These are phyloP conservation scores for Apoderus coryli DNA, from an alignment of 2,888 invertebrate species.

Conservation along the genomic window DNA sequence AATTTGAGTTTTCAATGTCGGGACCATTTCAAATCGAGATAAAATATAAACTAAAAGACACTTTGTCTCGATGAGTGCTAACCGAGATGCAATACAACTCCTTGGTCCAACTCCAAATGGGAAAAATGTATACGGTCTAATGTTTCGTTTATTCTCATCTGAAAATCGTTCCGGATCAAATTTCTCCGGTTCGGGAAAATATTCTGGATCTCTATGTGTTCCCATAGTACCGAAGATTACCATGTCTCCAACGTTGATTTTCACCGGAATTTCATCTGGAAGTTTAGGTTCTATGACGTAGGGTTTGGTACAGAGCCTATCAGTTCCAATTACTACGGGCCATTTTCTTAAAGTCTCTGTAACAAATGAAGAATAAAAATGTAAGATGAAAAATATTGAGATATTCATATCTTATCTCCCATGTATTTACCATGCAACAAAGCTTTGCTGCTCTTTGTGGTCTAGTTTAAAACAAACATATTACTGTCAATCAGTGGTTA, in stretches of 20 bases:
- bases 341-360: slow-evolving; percentile 38
- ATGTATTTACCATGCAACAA: too few species aligned
- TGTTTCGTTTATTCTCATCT: slow-evolving; percentile 27
- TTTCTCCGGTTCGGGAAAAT: slow-evolving; percentile 32
- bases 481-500: too few species aligned
- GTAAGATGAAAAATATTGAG: too few species aligned
- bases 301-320: slow-evolving; percentile 36
- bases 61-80: slow-evolving; percentile 22
- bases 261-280: slow-evolving; percentile 19
- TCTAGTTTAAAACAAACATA: too few species aligned
- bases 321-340: slow-evolving; percentile 34
- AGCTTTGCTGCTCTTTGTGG: too few species aligned
- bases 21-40: slow-evolving; percentile 18
- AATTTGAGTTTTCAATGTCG: slow-evolving; percentile 19
- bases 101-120: slow-evolving; percentile 37
- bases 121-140: slow-evolving; percentile 34
- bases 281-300: slow-evolving; percentile 27
- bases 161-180: slow-evolving; percentile 34
- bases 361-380: too few species aligned
- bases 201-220: slow-evolving; percentile 32
- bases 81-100: slow-evolving; percentile 28
- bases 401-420: too few species aligned
- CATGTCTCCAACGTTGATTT: slow-evolving; percentile 22
- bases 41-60: slow-evolving; percentile 17
- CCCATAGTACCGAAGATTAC: slow-evolving; percentile 28